Evolutionary conservation across 2,113 vertebrate species (phyloP).

Genomic region (Lycaon pictus): DNA sequence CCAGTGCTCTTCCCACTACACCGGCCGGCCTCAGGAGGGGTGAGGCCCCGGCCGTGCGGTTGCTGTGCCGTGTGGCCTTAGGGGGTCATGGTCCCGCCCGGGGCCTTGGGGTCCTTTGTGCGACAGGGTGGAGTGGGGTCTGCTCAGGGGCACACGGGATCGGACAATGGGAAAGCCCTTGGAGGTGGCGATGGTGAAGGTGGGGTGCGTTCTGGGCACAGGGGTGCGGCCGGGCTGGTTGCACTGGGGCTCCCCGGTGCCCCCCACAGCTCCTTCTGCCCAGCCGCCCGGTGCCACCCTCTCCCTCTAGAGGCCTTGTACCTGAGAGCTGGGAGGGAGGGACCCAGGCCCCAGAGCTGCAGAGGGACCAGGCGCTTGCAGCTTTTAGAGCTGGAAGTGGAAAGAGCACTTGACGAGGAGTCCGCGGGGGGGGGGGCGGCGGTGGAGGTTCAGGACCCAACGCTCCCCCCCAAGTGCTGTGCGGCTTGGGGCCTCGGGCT

Average conservation of each 20-base stretch:
- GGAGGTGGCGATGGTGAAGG: background rate
- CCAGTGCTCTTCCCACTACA: background rate
- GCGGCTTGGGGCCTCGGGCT: background rate
- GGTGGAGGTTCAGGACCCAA: background rate
- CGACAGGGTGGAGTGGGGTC: background rate
- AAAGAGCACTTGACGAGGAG: background rate
- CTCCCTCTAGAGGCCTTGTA: background rate
- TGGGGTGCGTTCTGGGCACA: constrained; percentile 20
- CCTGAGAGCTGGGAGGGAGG: background rate
- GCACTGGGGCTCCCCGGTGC: background rate
- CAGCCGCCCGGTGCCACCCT: background rate
- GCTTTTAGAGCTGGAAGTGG: background rate
- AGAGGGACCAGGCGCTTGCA: background rate
- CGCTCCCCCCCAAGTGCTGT: too few species aligned
- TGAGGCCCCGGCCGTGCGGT: background rate
- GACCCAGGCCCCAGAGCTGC: background rate
- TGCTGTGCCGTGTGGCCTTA: background rate
- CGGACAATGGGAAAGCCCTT: background rate
- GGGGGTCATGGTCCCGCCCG: background rate
- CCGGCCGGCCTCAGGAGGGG: background rate
- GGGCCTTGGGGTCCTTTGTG: background rate
- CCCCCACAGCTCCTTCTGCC: background rate
- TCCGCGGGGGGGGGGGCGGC: background rate
- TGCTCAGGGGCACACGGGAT: background rate
- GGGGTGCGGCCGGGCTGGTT: background rate